phyloP scores from a whole-genome alignment of 2,888 invertebrate species.

The Clanis bilineata region DNA sequence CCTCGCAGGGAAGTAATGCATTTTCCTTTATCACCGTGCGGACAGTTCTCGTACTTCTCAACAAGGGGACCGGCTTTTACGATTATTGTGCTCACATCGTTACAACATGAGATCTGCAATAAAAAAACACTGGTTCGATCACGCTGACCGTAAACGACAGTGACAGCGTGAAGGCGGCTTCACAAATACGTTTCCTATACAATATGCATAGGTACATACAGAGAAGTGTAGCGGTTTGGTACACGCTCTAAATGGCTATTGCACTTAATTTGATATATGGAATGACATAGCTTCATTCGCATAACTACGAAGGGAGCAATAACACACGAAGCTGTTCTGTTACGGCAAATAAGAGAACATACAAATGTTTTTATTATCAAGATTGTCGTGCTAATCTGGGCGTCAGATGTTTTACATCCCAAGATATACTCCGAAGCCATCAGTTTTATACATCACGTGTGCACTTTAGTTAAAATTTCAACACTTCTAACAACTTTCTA shows the following conservation, averaged over 20 bases:
- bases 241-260: not conserved
- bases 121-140: constrained; percentile 58
- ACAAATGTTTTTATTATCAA: not conserved
- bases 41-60: constrained; percentile 73
- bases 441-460: constrained; percentile 8
- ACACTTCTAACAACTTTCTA: constrained; percentile 33
- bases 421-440: constrained; percentile 8
- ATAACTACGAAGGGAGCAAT: not conserved
- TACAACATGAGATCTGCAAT: constrained; percentile 63
- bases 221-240: too few relatives aligned
- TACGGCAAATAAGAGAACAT: not conserved
- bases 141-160: constrained; percentile 46
- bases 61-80: constrained; percentile 73
- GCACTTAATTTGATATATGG: constrained; percentile 1
- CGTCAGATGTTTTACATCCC: constrained; percentile 20
- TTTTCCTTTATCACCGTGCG: constrained; percentile 77
- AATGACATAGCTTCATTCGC: not conserved
- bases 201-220: too few relatives aligned
- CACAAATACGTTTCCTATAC: not conserved
- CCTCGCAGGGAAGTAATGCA: constrained; percentile 76
- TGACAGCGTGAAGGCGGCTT: constrained; percentile 18
- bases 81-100: constrained; percentile 74
- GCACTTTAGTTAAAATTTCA: constrained; percentile 28
- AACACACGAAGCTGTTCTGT: not conserved
- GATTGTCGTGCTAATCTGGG: not conserved